phyloP scores from a whole-genome alignment of 2,888 invertebrate genomes.

The Agrilus biguttatus region DNA sequence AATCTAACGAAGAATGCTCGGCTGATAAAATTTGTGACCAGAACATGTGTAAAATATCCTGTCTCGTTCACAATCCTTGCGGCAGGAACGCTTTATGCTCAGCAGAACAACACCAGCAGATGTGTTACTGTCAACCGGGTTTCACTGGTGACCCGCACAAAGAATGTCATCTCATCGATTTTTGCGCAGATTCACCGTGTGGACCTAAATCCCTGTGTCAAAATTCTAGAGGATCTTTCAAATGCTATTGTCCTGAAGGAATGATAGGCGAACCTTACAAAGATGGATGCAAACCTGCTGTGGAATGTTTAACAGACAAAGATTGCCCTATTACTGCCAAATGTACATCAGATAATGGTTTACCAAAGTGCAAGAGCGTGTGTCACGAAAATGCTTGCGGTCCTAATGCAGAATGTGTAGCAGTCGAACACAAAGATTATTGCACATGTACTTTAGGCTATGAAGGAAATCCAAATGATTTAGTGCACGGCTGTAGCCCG shows the following conservation, averaged over 20 bases:
- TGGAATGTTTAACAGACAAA: conserved; percentile 61
- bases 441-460: conserved; percentile 71
- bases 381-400: conserved; percentile 69
- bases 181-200: conserved; percentile 64
- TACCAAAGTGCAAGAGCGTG: conserved; percentile 70
- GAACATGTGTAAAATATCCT: conserved; percentile 75
- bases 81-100: conserved; percentile 76
- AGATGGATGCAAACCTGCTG: conserved; percentile 68
- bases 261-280: conserved; percentile 75
- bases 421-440: conserved; percentile 57
- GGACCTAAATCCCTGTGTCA: conserved; percentile 67
- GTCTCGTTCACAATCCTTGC: conserved; percentile 69
- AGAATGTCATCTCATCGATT: conserved; percentile 62
- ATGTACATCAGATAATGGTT: conserved; percentile 55
- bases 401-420: conserved; percentile 68
- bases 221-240: conserved; percentile 65
- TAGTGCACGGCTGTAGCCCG: conserved; percentile 57
- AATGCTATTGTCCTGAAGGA: conserved; percentile 63
- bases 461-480: conserved; percentile 59
- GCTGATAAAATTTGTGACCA: conserved; percentile 72
- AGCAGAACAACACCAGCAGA: conserved; percentile 65
- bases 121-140: conserved; percentile 77
- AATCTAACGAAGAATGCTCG: conserved; percentile 53
- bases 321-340: conserved; percentile 73
- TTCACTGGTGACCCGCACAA: conserved; percentile 64